Evolutionary conservation across 2,888 invertebrate genomes (phyloP).

Genomic region (Acleris emargana): DNA sequence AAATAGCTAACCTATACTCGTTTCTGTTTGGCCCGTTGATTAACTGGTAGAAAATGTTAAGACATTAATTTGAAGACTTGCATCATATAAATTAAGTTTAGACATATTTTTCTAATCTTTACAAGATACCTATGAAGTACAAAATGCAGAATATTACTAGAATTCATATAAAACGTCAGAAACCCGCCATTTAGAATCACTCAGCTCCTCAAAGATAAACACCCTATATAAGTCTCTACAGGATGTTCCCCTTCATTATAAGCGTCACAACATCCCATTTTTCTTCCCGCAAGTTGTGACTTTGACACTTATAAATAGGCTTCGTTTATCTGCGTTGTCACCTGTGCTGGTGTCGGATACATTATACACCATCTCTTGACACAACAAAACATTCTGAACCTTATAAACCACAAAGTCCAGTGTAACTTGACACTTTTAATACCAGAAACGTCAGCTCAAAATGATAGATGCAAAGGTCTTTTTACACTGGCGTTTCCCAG

Average conservation of each 20-base stretch:
- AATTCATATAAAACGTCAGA: no score
- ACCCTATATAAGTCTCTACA: conserved; percentile 5
- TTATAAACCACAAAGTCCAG: conserved; percentile 13
- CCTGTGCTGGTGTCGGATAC: conserved; percentile 45
- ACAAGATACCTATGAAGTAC: no score
- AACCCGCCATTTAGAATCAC: neutral
- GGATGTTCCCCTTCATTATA: conserved; percentile 14
- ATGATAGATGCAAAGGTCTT: conserved; percentile 3
- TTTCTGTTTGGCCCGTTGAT: no score
- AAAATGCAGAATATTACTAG: no score
- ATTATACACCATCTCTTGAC: conserved; percentile 33
- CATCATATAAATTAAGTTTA: no score
- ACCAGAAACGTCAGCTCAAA: neutral
- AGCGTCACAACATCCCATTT: conserved; percentile 36
- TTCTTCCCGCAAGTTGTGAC: conserved; percentile 44
- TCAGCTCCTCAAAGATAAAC: conserved; percentile 16
- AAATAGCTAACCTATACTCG: no score
- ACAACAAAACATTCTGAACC: conserved; percentile 36
- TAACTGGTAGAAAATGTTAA: no score
- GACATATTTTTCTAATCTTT: no score
- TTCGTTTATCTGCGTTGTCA: conserved; percentile 57
- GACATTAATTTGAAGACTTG: no score
- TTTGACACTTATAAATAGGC: conserved; percentile 69
- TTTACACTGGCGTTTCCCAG: conserved; percentile 3
- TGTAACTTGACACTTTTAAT: conserved; percentile 1